Evolutionary conservation across 1,140 invertebrate species (phyloP).

Genomic region (Lepeophtheirus salmonis): DNA sequence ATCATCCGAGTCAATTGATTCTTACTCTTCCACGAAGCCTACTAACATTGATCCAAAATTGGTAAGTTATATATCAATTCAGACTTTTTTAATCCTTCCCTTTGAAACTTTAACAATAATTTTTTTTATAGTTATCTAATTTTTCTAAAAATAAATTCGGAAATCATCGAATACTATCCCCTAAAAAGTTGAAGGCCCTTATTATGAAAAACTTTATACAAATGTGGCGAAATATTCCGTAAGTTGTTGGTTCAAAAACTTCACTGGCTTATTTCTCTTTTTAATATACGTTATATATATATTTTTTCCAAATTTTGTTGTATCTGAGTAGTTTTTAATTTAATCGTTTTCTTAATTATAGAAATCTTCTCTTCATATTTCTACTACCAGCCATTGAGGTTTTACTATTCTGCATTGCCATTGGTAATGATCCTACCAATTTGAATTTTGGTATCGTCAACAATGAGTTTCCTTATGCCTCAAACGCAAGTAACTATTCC

Average conservation of each 20-base stretch:
- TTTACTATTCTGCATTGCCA: constrained; percentile 82
- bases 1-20: too few relatives aligned
- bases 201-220: constrained; percentile 78
- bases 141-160: too few relatives aligned
- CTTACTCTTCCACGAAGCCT: too few relatives aligned
- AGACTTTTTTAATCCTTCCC: too few relatives aligned
- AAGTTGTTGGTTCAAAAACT: too few relatives aligned
- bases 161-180: constrained; percentile 19
- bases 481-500: constrained; percentile 24
- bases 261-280: too few relatives aligned
- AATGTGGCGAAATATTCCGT: constrained; percentile 83
- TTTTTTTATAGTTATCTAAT: background rate
- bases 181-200: constrained; percentile 51
- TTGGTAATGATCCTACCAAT: constrained; percentile 68
- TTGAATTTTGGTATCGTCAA: constrained; percentile 69
- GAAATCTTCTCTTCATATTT: constrained; percentile 77
- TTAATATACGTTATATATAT: too few relatives aligned
- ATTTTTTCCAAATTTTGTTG: too few relatives aligned
- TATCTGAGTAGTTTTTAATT: too few relatives aligned
- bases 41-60: background rate
- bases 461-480: constrained; percentile 43
- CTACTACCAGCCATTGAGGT: constrained; percentile 76
- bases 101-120: too few relatives aligned
- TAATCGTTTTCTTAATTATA: constrained; percentile 25
- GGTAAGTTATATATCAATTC: background rate